Percentiles rank a stretch among this genome's conserved stretches.
Evolutionary conservation across 2,797 vertebrate species (phyloP).

Genomic region (Ctenosaura bakeri): DNA sequence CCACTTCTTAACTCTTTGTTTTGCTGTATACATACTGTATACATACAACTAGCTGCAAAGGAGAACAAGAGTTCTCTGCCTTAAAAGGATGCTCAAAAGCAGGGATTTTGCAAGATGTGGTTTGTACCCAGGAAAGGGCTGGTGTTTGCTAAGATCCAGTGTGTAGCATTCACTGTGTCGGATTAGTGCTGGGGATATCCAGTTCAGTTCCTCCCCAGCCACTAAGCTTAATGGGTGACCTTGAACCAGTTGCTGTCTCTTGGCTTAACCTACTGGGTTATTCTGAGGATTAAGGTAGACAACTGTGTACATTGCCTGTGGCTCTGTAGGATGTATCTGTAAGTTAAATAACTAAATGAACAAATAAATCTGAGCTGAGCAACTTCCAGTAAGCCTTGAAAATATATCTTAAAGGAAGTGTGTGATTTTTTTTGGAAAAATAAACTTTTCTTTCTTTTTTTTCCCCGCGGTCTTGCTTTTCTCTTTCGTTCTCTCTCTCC

Average conservation of each 20-base stretch:
- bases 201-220: not conserved
- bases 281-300: not conserved
- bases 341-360: too few relatives aligned
- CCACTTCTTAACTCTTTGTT: too few relatives aligned
- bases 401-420: too few relatives aligned
- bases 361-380: too few relatives aligned
- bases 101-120: too few relatives aligned
- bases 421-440: too few relatives aligned
- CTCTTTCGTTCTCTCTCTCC: too few relatives aligned
- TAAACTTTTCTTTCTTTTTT: not conserved
- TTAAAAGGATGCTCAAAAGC: not conserved
- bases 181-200: not conserved
- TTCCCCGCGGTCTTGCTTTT: not conserved
- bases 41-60: too few relatives aligned
- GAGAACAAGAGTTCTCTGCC: not conserved
- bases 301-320: not conserved
- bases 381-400: too few relatives aligned
- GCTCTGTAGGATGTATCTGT: not conserved
- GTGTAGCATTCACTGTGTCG: too few relatives aligned
- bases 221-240: not conserved
- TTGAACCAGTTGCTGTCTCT: not conserved
- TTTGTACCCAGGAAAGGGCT: not conserved
- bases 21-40: too few relatives aligned
- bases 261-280: not conserved
- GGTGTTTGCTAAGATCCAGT: not conserved